These are phyloP conservation scores for Valencia hispanica DNA, from an alignment of 2,797 vertebrate species.

Conservation along the genomic window DNA sequence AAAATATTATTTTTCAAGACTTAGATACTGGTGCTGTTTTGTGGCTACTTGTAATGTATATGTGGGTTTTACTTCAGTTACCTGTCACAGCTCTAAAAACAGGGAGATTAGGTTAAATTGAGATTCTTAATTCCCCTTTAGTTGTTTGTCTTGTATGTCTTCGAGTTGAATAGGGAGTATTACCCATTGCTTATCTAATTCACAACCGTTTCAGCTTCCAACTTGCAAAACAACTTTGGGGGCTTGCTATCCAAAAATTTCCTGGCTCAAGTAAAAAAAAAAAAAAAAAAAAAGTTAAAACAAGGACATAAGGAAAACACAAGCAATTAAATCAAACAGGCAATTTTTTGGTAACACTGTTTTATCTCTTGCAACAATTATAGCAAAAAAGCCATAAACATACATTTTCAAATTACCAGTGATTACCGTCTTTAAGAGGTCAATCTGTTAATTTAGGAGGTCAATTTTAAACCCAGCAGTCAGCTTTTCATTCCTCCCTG, in stretches of 20 bases:
- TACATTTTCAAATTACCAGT: too few relatives aligned
- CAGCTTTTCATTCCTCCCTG: too few relatives aligned
- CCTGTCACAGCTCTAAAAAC: too few relatives aligned
- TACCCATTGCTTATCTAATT: not conserved
- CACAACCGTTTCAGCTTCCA: not conserved
- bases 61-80: too few relatives aligned
- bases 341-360: too few relatives aligned
- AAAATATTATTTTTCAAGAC: too few relatives aligned
- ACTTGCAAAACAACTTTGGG: not conserved
- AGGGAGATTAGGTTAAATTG: too few relatives aligned
- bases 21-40: too few relatives aligned
- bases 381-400: not conserved
- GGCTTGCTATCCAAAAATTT: not conserved
- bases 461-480: too few relatives aligned
- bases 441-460: too few relatives aligned
- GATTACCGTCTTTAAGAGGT: too few relatives aligned
- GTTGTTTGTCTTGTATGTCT: not conserved
- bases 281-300: not conserved
- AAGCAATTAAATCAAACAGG: not conserved
- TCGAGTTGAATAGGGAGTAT: not conserved
- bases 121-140: not conserved
- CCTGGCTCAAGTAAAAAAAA: not conserved
- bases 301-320: not conserved
- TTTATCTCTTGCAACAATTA: not conserved
- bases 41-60: too few relatives aligned